Evolutionary conservation across 2,113 vertebrate species (phyloP).

Genomic region (Bubo scandiacus): DNA sequence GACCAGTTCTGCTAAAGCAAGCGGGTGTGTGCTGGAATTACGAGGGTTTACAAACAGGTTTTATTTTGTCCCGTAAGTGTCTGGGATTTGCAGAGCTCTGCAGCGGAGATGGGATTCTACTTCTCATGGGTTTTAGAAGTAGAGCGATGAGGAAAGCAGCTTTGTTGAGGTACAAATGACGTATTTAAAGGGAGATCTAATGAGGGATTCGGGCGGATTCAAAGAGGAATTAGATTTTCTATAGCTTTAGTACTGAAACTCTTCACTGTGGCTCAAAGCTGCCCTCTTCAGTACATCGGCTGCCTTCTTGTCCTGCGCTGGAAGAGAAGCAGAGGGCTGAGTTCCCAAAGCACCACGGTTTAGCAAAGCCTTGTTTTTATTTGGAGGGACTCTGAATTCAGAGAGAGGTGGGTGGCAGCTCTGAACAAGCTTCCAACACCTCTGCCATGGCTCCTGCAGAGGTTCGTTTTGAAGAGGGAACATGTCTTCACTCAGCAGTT

Average conservation of each 20-base stretch:
- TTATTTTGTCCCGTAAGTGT: accelerated
- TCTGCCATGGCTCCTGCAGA: background rate
- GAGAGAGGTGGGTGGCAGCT: background rate
- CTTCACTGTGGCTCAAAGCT: background rate
- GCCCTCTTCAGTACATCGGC: slow-evolving; percentile 61
- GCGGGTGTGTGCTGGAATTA: background rate
- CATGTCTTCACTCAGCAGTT: background rate
- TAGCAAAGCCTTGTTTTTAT: background rate
- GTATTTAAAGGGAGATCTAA: background rate
- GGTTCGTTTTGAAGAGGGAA: background rate
- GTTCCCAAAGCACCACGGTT: accelerated
- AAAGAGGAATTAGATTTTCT: background rate
- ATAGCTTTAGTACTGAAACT: background rate
- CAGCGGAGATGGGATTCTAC: background rate
- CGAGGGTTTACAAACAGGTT: background rate
- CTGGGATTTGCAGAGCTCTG: background rate
- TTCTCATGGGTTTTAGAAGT: background rate
- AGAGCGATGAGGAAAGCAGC: background rate
- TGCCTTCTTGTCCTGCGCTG: background rate
- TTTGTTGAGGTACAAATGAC: background rate
- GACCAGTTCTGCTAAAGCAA: background rate
- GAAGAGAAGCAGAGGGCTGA: background rate
- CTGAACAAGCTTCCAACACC: background rate
- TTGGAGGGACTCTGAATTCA: background rate
- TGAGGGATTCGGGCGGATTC: background rate